phyloP scores from a whole-genome alignment of 2,113 vertebrate genomes.

The Bettongia penicillata region DNA sequence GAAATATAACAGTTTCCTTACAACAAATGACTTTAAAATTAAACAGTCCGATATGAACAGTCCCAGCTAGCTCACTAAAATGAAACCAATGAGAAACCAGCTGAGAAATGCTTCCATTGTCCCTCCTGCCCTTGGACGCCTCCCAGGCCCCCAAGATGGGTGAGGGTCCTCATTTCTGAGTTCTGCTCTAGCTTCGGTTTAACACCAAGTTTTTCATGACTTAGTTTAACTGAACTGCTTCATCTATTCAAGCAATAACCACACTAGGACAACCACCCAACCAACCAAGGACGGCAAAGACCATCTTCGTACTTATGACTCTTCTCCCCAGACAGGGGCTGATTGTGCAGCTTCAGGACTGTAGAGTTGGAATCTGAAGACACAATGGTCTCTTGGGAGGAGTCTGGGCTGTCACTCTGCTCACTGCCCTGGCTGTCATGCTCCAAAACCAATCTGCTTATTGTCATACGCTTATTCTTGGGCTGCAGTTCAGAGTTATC shows the following conservation, averaged over 20 bases:
- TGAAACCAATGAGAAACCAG: conserved; percentile 37
- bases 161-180: conserved; percentile 50
- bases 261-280: conserved; percentile 75
- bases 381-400: conserved; percentile 68
- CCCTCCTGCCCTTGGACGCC: conserved; percentile 33
- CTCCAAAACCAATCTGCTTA: conserved; percentile 86
- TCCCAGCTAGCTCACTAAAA: conserved; percentile 54
- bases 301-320: conserved; percentile 81
- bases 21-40: conserved; percentile 51
- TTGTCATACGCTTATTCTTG: conserved; percentile 73
- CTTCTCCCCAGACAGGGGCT: conserved; percentile 48
- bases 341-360: conserved; percentile 19
- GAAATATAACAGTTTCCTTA: conserved; percentile 43
- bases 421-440: conserved; percentile 82
- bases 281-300: conserved; percentile 75
- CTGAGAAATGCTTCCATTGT: conserved; percentile 41
- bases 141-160: conserved; percentile 5
- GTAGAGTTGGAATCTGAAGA: conserved; percentile 70
- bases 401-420: conserved; percentile 60
- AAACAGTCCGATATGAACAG: not conserved
- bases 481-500: conserved; percentile 35
- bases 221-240: conserved; percentile 70
- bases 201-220: conserved; percentile 60
- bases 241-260: conserved; percentile 68
- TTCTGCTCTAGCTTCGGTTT: conserved; percentile 38